Conservation (phyloP, 2,888 invertebrate species). For the Gari tellinella region DNA sequence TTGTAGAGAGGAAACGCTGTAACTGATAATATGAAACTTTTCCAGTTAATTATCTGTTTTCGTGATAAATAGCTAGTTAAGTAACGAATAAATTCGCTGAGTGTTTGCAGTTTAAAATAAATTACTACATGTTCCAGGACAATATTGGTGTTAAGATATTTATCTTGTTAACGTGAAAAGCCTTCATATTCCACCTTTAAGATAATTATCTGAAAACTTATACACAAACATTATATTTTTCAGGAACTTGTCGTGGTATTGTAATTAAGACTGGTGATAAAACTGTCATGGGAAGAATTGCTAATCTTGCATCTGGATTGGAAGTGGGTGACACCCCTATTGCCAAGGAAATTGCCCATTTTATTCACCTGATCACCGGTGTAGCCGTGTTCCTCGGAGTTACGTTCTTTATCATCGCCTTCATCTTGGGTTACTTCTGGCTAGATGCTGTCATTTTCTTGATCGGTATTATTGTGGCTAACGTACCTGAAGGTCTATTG, state of each 20-base stretch:
- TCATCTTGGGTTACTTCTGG: slow-evolving; percentile 99
- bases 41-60: no score
- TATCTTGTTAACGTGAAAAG: no score
- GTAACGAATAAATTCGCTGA: no score
- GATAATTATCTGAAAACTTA: no score
- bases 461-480: slow-evolving; percentile 99
- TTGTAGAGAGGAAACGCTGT: no score
- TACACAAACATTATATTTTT: no score
- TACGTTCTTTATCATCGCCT: slow-evolving; percentile 98
- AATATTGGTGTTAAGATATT: no score
- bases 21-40: no score
- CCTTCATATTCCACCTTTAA: no score
- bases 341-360: slow-evolving; percentile 99
- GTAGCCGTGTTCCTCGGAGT: slow-evolving; percentile 90
- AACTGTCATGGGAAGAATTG: slow-evolving; percentile 85
- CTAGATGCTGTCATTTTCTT: slow-evolving; percentile 98
- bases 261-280: slow-evolving; percentile 84
- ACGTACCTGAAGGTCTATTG: slow-evolving; percentile 99
- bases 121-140: no score
- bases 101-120: no score
- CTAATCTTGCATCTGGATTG: slow-evolving; percentile 84
- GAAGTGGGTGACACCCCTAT: slow-evolving; percentile 94
- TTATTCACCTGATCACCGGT: slow-evolving; percentile 99
- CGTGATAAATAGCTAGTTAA: no score
- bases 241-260: slow-evolving; percentile 83